Percentiles rank a stretch among this genome's conserved stretches.
Evolutionary conservation across 2,113 vertebrate species (phyloP).

Genomic region (Bagarius yarrelli): DNA sequence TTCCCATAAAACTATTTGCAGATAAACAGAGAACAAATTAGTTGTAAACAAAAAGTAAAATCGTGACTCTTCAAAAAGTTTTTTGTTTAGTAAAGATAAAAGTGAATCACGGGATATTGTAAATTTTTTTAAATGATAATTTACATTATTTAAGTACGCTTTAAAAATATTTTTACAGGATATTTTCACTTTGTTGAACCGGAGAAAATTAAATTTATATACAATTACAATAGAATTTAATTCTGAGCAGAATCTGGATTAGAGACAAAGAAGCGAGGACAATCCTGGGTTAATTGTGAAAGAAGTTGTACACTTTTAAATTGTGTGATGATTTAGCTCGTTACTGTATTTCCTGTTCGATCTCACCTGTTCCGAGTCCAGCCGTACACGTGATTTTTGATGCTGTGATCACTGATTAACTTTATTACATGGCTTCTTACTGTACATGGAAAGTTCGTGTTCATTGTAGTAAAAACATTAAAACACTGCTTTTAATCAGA

Average conservation of each 20-base stretch:
- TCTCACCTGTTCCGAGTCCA: background rate
- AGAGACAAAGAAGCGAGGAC: too few relatives aligned
- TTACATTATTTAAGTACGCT: too few relatives aligned
- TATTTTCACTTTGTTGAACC: background rate
- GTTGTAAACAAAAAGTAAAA: background rate
- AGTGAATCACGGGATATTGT: background rate
- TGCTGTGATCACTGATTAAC: background rate
- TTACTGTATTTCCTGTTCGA: background rate
- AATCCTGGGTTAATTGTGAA: background rate
- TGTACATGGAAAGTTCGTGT: background rate
- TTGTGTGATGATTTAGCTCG: background rate
- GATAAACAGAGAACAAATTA: background rate
- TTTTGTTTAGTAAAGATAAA: background rate
- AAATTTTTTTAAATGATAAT: too few relatives aligned
- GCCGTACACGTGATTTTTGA: background rate
- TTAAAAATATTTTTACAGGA: background rate
- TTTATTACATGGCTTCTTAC: background rate
- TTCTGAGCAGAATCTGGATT: background rate
- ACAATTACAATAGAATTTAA: background rate
- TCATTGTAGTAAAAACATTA: background rate
- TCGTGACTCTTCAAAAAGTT: background rate
- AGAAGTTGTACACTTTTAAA: background rate
- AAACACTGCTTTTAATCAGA: background rate
- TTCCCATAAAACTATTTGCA: background rate
- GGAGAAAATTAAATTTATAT: too few relatives aligned